These are phyloP conservation scores for Lutraria lutraria DNA, from an alignment of 2,888 invertebrate species.

Conservation along the genomic window DNA sequence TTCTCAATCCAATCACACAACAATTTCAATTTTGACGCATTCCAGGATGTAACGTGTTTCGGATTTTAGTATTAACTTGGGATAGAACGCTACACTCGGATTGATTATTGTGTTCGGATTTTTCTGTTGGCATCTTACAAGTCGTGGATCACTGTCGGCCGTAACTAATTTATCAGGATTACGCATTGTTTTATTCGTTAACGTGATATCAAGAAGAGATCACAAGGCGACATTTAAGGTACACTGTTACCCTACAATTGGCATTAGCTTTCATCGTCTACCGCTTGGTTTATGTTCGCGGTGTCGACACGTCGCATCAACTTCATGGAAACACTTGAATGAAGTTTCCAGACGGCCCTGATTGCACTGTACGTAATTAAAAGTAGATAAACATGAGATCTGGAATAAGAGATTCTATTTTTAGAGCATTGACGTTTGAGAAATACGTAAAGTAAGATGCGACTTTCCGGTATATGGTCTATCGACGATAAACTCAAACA, in stretches of 20 bases:
- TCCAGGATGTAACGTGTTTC: not conserved
- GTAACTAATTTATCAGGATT: not conserved
- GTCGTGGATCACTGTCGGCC: slow-evolving; percentile 24
- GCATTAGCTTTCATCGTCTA: not conserved
- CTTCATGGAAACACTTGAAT: not conserved
- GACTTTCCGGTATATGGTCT: no score
- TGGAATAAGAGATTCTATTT: not conserved
- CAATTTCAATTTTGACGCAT: not conserved
- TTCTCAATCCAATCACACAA: not conserved
- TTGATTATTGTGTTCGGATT: slow-evolving; percentile 20
- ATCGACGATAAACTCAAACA: no score
- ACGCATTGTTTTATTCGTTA: slow-evolving; percentile 12
- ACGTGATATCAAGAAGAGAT: not conserved
- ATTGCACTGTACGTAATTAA: not conserved
- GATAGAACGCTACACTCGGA: slow-evolving; percentile 18
- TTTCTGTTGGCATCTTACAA: slow-evolving; percentile 23
- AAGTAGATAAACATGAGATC: not conserved
- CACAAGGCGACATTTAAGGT: not conserved
- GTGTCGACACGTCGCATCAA: not conserved
- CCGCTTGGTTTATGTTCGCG: not conserved
- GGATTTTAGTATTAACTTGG: slow-evolving; percentile 11
- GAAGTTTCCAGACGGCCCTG: not conserved
- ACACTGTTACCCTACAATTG: not conserved
- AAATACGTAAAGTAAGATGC: no score
- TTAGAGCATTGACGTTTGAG: not conserved